Evolutionary conservation across 2,888 invertebrate species (phyloP), one percentile per base, ranked within the genome.

Genomic region (Andrena chrysosceles): DNA sequence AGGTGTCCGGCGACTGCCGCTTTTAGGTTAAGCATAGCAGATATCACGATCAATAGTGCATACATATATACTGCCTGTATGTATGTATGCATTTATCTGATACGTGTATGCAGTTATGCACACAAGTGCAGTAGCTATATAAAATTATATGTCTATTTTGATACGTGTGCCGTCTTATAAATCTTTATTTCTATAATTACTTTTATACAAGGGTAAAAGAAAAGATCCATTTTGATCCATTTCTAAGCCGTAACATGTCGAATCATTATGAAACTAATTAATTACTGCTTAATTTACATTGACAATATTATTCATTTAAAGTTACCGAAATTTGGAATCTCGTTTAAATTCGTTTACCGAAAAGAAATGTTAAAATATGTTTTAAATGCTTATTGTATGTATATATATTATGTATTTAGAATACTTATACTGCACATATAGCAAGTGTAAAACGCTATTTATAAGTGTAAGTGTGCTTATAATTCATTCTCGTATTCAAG

Each of bases 11-110:
- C 63, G 33, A 75, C 71, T 80, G 71, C 29, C 63, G 42, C 52
- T 67, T 63, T 73, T 59, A 82, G 82, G 82, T 77, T 83, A 77
- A 77, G 59, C 52, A 20, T 42, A 23, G 33, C 42, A 52, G 64
- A 77, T 75, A 60, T 56, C 42, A 70, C 64, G 54, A 72, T 66
- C 52, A 72, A 72, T 35, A 59, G 35, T 16, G 16, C 23, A 62
- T 2, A 20, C 31, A 54, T 1, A 26, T 8, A 59, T 42, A 33
- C 75, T 63, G 7, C 31, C 68, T 33, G 10, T 16, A 13, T 23
- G 16, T 29, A 13, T 23, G 16, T 29, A 33, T 2, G 10, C 1
- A 52, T 62, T 63, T 64, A 33, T 59, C 16, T 26, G 52, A 62
- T 20, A 35, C 20, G 49, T 42, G 26, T 29, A 26, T 23, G n/a